Evolutionary conservation across 2,113 vertebrate genomes (phyloP).

Genomic region (Atractosteus spatula): DNA sequence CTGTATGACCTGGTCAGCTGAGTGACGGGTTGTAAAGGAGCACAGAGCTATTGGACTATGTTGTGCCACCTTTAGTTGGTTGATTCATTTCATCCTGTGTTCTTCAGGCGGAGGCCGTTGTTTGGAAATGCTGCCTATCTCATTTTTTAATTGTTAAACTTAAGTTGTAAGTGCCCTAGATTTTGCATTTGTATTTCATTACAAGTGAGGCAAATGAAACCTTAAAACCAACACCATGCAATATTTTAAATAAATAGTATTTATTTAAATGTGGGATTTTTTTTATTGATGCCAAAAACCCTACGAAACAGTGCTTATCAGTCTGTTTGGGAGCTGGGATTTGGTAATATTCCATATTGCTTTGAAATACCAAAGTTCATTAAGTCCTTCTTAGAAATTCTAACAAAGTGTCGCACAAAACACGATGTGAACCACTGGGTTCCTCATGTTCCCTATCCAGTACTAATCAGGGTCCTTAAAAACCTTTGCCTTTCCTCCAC

Average conservation of each 20-base stretch:
- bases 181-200: conserved; percentile 6
- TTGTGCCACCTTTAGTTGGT: conserved; percentile 30
- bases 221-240: conserved; percentile 55
- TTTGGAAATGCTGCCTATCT: conserved; percentile 22
- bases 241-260: conserved; percentile 77
- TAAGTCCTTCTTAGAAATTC: too few relatives aligned
- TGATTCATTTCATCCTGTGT: conserved; percentile 2
- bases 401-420: too few relatives aligned
- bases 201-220: conserved; percentile 45
- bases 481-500: too few relatives aligned
- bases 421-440: too few relatives aligned
- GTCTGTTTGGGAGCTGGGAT: too few relatives aligned
- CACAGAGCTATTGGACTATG: conserved; percentile 34
- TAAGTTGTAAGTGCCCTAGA: background rate
- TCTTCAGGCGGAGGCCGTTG: background rate
- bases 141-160: conserved; percentile 1
- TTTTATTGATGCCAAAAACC: too few relatives aligned
- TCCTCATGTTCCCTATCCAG: too few relatives aligned
- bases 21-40: background rate
- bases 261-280: conserved; percentile 55
- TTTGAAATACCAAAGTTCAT: too few relatives aligned
- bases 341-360: too few relatives aligned
- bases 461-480: too few relatives aligned
- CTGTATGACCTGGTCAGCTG: conserved; percentile 22
- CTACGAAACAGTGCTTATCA: too few relatives aligned